These are phyloP conservation scores for Zeus faber DNA, from an alignment of 2,113 vertebrate genomes.

Conservation along the genomic window DNA sequence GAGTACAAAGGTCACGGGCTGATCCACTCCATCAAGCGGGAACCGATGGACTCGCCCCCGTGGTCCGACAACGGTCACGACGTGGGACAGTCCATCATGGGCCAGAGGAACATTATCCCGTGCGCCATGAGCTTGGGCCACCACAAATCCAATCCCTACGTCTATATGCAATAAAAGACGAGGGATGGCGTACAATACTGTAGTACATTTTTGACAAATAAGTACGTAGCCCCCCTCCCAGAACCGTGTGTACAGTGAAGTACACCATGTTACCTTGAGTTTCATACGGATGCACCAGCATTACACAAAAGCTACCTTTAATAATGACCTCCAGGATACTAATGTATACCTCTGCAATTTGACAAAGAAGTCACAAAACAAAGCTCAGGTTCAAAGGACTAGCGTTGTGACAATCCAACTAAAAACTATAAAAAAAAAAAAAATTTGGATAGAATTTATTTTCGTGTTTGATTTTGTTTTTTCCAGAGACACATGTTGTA, in stretches of 20 bases:
- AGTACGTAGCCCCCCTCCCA: background rate
- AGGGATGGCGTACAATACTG: background rate
- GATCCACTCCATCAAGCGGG: conserved; percentile 85
- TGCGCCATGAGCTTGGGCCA: conserved; percentile 64
- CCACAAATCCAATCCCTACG: conserved; percentile 69
- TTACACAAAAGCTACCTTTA: conserved; percentile 24
- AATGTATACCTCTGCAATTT: conserved; percentile 27
- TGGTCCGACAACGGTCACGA: conserved; percentile 72
- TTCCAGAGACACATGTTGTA: too few species aligned
- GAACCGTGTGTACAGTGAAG: conserved; percentile 31
- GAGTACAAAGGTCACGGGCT: conserved; percentile 80
- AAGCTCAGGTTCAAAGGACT: conserved; percentile 64
- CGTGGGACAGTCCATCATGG: conserved; percentile 49
- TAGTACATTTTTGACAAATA: conserved; percentile 13
- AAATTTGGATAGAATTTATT: conserved; percentile 22
- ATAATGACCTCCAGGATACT: conserved; percentile 38
- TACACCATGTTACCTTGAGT: conserved; percentile 10
- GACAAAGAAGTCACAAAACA: conserved; percentile 37
- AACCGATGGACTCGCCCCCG: conserved; percentile 84
- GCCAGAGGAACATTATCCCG: conserved; percentile 70
- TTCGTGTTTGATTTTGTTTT: background rate
- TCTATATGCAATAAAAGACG: conserved; percentile 68
- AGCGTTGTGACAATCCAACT: conserved; percentile 61
- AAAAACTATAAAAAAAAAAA: too few species aligned
- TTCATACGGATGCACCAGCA: conserved; percentile 37